phyloP scores from a whole-genome alignment of 2,113 vertebrate species.

The Chamaetylas fuelleborni region DNA sequence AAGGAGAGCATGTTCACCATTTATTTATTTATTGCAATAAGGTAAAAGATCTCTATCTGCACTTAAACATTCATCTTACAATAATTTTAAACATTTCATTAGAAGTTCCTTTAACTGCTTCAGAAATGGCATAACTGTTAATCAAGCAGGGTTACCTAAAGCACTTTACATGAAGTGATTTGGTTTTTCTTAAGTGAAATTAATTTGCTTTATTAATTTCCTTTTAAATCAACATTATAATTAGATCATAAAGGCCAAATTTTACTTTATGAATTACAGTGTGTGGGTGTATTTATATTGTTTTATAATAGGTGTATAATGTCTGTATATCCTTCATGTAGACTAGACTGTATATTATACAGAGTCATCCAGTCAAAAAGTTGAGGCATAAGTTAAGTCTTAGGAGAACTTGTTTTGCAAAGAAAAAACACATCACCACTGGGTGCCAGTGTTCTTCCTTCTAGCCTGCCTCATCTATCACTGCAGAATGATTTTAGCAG shows the following conservation, averaged over 20 bases:
- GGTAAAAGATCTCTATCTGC: background rate
- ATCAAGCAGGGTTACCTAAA: background rate
- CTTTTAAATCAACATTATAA: background rate
- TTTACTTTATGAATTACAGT: background rate
- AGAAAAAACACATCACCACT: constrained; percentile 44
- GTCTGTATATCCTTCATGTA: background rate
- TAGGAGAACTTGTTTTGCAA: background rate
- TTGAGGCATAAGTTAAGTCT: background rate
- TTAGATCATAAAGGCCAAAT: background rate
- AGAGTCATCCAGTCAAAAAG: background rate
- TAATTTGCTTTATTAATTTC: background rate
- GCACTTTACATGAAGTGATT: background rate
- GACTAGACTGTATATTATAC: background rate
- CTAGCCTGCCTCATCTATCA: background rate
- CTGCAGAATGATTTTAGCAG: background rate
- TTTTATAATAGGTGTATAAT: background rate
- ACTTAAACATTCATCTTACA: background rate
- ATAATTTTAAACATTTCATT: background rate
- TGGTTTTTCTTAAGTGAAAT: background rate
- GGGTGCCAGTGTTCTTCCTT: constrained; percentile 67
- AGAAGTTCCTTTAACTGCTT: background rate
- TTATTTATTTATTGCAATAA: background rate
- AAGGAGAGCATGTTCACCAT: background rate
- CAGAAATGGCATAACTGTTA: background rate
- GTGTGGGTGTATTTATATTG: accelerated